These are phyloP conservation scores for Osmerus mordax DNA, from an alignment of 2,113 vertebrate species.

Conservation along the genomic window DNA sequence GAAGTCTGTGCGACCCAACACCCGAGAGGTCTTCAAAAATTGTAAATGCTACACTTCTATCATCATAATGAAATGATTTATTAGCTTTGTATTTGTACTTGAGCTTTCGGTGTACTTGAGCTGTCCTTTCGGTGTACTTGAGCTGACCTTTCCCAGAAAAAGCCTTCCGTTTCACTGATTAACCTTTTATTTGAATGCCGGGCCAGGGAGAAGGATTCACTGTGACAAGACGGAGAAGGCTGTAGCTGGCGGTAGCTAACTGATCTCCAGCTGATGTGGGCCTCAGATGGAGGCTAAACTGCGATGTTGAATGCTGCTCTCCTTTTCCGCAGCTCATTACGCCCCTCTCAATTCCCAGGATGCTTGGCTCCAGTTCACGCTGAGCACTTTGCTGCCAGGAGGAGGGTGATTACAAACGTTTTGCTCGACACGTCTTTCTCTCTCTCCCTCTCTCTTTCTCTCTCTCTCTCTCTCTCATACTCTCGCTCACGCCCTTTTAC, in stretches of 20 bases:
- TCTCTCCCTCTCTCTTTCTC: constrained; percentile 21
- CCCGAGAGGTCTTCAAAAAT: not conserved
- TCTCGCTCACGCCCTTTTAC: constrained; percentile 9
- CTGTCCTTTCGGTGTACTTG: constrained; percentile 38
- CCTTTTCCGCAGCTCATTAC: constrained; percentile 63
- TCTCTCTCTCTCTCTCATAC: not conserved
- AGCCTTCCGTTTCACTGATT: constrained; percentile 40
- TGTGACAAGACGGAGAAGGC: constrained; percentile 34
- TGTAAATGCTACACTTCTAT: not conserved
- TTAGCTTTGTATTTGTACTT: too few species aligned
- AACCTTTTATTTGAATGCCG: constrained; percentile 48
- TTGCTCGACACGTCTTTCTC: constrained; percentile 55
- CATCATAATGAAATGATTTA: too few species aligned
- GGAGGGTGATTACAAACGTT: constrained; percentile 70
- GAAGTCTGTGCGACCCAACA: constrained; percentile 10
- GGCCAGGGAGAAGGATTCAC: constrained; percentile 43
- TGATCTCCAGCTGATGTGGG: constrained; percentile 56
- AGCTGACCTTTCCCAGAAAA: constrained; percentile 45
- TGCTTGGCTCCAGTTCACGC: constrained; percentile 58
- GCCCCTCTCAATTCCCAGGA: constrained; percentile 51
- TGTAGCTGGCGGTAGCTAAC: constrained; percentile 49
- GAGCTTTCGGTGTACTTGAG: constrained; percentile 22
- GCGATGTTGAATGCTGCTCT: constrained; percentile 44
- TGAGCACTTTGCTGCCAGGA: constrained; percentile 61
- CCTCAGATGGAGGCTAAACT: constrained; percentile 62